Evolutionary conservation across 2,113 vertebrate species (phyloP).

Genomic region (Diphyllodes magnificus): DNA sequence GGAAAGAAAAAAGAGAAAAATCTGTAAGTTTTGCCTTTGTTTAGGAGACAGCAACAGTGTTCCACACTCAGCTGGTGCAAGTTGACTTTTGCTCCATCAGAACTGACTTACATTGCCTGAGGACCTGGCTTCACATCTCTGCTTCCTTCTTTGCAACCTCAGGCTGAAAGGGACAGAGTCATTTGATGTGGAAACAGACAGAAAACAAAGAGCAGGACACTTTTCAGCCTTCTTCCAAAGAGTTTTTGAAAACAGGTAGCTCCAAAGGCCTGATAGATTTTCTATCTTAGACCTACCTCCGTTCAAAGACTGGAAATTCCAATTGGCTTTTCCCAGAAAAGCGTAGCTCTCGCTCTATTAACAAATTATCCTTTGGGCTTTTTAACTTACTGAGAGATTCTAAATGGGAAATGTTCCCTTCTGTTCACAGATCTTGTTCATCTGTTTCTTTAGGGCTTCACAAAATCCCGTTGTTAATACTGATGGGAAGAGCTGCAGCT

Average conservation of each 20-base stretch:
- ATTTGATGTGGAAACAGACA: not conserved
- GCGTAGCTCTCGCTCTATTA: not conserved
- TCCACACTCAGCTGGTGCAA: not conserved
- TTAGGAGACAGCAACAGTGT: not conserved
- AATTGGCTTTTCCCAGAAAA: not conserved
- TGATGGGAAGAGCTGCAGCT: not conserved
- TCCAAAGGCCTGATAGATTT: not conserved
- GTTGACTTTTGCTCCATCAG: not conserved
- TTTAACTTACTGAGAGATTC: not conserved
- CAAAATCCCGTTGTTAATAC: not conserved
- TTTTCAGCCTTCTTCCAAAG: not conserved
- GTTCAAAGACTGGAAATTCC: not conserved
- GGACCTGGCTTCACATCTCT: not conserved
- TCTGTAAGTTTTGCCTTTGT: not conserved
- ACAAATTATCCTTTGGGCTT: not conserved
- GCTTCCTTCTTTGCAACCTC: not conserved
- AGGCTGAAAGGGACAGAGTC: not conserved
- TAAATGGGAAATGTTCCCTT: conserved; percentile 13
- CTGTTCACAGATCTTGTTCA: not conserved
- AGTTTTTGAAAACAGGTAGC: not conserved
- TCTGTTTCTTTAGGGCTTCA: not conserved
- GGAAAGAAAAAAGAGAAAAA: not conserved
- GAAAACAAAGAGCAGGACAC: not conserved
- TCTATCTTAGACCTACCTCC: not conserved
- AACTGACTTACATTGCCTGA: not conserved